Evolutionary conservation across 2,888 invertebrate genomes (phyloP), one percentile per base, ranked within the genome.

Genomic region (Sinodicranocentrus sp.): DNA sequence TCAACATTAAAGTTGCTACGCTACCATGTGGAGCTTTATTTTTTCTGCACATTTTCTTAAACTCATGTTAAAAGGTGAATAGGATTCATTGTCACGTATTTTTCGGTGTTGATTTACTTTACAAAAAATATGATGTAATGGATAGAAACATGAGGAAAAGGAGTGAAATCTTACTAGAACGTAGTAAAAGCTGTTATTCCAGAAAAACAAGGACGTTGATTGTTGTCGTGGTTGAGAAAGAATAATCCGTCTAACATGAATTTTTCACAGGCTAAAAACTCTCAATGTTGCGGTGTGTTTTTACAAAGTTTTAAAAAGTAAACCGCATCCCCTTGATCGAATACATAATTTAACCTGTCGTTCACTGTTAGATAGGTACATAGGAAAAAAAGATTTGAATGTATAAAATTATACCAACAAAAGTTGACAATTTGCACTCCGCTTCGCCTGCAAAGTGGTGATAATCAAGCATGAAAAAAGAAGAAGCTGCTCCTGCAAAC

Each of bases 101-200:
- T n/a, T n/a, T n/a, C n/a, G n/a, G n/a, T n/a, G n/a, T n/a, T n/a
- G n/a, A n/a, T n/a, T n/a, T n/a, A n/a, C n/a, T n/a, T n/a, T n/a
- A n/a, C n/a, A n/a, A n/a, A n/a, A n/a, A n/a, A n/a, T n/a, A n/a
- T n/a, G n/a, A n/a, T n/a, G n/a, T n/a, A n/a, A n/a, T n/a, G n/a
- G n/a, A n/a, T n/a, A n/a, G n/a, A n/a, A n/a, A n/a, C n/a, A n/a
- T n/a, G n/a, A n/a, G n/a, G n/a, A n/a, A n/a, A n/a, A n/a, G n/a
- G n/a, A n/a, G n/a, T n/a, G n/a, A n/a, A n/a, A n/a, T n/a, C n/a
- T n/a, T n/a, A n/a, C n/a, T n/a, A n/a, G n/a, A n/a, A n/a, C n/a
- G n/a, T n/a, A n/a, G 33, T 63, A 63, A 63, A 63, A 63, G 63
- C 63, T 63, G 17, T n/a, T 33, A 63, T 63, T 63, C 63, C 63